Evolutionary conservation across 2,888 invertebrate species (phyloP), one percentile per base, ranked within the genome.

Genomic region (Lithophane ornitopus): DNA sequence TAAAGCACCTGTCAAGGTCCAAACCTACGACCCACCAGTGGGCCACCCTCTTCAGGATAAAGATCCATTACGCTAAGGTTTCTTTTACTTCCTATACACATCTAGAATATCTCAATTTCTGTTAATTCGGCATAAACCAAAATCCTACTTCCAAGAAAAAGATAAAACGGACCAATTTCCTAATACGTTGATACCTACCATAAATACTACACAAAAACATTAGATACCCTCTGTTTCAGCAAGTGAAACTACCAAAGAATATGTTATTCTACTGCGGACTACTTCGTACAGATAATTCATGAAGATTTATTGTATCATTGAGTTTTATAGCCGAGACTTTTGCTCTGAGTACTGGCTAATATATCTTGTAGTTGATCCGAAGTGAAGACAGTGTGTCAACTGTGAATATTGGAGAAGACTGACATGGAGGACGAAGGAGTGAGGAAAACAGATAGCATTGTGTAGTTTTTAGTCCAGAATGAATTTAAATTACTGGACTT

Each of bases 301-400:
- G 71, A 59, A 78, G 81, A 85, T 85, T 76, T 85, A 85, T 83
- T 62, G 67, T 77, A 56, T 69, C 85, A 81, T 83, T 85, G 81
- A 85, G 81, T 74, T 85, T 85, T 85, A 83, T 83, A 70, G 85
- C 78, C 46, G 41, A 22, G 67, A 74, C 59, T 81, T 74, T 72
- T 75, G 66, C 74, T 75, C 62, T 74, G 74, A 82, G 81, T 74
- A 74, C 82, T 54, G 8, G 49, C 41, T n/a, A 26, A 80, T 80
- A 76, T 70, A 78, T 80, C 70, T 78, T 73, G 65, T 78, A 70
- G 83, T 70, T 78, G 74, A 77, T 75, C 52, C 39, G 46, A n/a
- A 46, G 59, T 70, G 58, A 65, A 34, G 58, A 49, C 69, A 52
- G 58, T 80, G 71, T 82, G 54, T 73, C 75, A 81, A 59, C 59